Evolutionary conservation across 2,888 invertebrate genomes (phyloP), one percentile per base, ranked within the genome.

Genomic region (Torymus texanus): DNA sequence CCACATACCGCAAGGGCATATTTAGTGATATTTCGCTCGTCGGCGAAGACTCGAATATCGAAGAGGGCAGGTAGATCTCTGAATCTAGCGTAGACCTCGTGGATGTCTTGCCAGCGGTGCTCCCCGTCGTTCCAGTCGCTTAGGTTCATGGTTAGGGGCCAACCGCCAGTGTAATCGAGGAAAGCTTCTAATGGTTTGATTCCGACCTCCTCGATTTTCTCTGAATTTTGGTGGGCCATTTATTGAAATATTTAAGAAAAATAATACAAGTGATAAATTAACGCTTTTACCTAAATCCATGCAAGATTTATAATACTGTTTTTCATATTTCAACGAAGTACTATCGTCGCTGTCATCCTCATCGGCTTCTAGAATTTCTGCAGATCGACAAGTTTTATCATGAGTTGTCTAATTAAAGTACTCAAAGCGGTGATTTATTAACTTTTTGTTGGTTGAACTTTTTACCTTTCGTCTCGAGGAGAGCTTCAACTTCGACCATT

Each of bases 41-140:
- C 78, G 11, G 21, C 2, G 11, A 24, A 3, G 1, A 78, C 73
- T 12, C 2, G n/a, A 16, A 73, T 68, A n/a, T 68, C 24, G n/a
- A 78, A 78, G 0, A 78, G 10, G 1, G 78, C 53, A 0, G 73
- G 61, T 11, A 73, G 12, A 55, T 61, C 78, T 13, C 13, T 18
- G 13, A 59, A 50, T 8, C 14, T 11, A 11, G 67, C 1, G 21
- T 78, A 78, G 55, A 29, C 62, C 24, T 62, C 73, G 62, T 73
- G 67, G 21, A 73, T 63, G 3, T n/a, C 41, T 53, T 73, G 78
- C 78, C 73, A 78, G n/a, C 56, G 61, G 41, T 58, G 73, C n/a
- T 61, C n/a, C 13, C 72, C 72, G 14, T 68, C 73, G 24, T 18
- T 56, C 67, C 78, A 78, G 18, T 72, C 65, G 41, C 56, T 61